Evolutionary conservation across 2,113 vertebrate genomes (phyloP).

Genomic region (Lathamus discolor): DNA sequence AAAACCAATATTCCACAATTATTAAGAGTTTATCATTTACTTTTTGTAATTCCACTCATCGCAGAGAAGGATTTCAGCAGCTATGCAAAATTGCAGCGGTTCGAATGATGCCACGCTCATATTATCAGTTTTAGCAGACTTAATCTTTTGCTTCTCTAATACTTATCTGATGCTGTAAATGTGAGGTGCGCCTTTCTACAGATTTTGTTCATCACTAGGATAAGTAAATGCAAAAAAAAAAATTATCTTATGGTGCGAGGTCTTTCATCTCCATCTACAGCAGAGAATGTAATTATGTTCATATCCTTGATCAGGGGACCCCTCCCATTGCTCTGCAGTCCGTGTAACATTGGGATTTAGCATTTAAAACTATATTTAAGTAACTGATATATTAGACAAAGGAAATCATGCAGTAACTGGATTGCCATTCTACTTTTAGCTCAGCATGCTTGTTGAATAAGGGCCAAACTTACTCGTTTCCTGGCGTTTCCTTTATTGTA

Average conservation of each 20-base stretch:
- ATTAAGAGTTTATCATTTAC: slow-evolving; percentile 19
- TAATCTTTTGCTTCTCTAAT: not conserved
- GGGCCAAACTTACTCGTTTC: slow-evolving; percentile 31
- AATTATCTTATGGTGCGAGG: not conserved
- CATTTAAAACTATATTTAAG: slow-evolving; percentile 7
- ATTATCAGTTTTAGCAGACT: not conserved
- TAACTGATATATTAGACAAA: slow-evolving; percentile 26
- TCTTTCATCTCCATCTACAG: slow-evolving; percentile 5
- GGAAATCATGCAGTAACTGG: slow-evolving; percentile 16
- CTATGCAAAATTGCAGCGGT: not conserved
- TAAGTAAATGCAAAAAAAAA: not conserved
- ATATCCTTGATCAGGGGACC: not conserved
- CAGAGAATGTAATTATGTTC: not conserved
- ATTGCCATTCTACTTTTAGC: slow-evolving; percentile 46
- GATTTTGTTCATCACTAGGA: not conserved
- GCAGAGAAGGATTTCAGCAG: slow-evolving; percentile 4
- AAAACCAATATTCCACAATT: slow-evolving; percentile 22
- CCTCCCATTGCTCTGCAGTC: not conserved
- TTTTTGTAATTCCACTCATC: not conserved
- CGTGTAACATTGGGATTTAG: not conserved
- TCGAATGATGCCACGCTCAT: not conserved
- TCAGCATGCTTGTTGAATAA: slow-evolving; percentile 28
- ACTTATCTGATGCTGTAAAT: not conserved
- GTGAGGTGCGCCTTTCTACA: not conserved
- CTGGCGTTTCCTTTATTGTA: slow-evolving; percentile 47